These are phyloP conservation scores for Yponomeuta evonymella DNA, from an alignment of 2,888 invertebrate genomes.

Conservation along the genomic window DNA sequence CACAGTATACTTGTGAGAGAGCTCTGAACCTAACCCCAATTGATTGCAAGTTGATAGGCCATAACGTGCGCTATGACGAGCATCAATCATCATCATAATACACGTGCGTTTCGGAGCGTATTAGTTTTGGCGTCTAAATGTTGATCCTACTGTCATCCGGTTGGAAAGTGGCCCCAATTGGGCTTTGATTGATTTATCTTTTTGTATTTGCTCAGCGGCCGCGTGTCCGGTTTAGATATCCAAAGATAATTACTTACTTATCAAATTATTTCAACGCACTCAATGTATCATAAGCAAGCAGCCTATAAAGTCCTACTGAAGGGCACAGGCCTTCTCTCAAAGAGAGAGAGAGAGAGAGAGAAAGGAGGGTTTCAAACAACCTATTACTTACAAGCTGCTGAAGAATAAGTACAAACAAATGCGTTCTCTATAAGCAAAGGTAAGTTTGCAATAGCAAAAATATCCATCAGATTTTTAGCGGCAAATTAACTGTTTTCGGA, in stretches of 20 bases:
- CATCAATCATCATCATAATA: slow-evolving; percentile 16
- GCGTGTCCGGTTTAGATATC: neutral
- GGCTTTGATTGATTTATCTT: slow-evolving; percentile 30
- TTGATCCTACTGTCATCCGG: slow-evolving; percentile 35
- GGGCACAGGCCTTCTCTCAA: too few species aligned
- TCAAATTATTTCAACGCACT: neutral
- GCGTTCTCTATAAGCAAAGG: too few species aligned
- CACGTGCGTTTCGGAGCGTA: slow-evolving; percentile 15
- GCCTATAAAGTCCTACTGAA: too few species aligned
- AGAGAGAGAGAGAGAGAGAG: too few species aligned
- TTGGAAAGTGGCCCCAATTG: slow-evolving; percentile 32
- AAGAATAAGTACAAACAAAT: too few species aligned
- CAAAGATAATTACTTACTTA: neutral
- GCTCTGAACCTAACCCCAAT: slow-evolving; percentile 4
- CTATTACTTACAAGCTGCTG: too few species aligned
- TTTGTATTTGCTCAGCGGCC: slow-evolving; percentile 26
- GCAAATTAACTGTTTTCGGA: too few species aligned
- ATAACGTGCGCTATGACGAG: slow-evolving; percentile 1
- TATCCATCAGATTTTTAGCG: too few species aligned
- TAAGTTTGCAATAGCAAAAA: too few species aligned
- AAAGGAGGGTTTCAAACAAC: too few species aligned
- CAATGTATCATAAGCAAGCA: too few species aligned
- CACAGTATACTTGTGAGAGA: neutral
- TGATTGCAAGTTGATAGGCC: slow-evolving; percentile 3
- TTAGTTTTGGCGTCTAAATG: slow-evolving; percentile 23